These are phyloP conservation scores for Momotus momota DNA, from an alignment of 2,797 vertebrate species.

Conservation along the genomic window DNA sequence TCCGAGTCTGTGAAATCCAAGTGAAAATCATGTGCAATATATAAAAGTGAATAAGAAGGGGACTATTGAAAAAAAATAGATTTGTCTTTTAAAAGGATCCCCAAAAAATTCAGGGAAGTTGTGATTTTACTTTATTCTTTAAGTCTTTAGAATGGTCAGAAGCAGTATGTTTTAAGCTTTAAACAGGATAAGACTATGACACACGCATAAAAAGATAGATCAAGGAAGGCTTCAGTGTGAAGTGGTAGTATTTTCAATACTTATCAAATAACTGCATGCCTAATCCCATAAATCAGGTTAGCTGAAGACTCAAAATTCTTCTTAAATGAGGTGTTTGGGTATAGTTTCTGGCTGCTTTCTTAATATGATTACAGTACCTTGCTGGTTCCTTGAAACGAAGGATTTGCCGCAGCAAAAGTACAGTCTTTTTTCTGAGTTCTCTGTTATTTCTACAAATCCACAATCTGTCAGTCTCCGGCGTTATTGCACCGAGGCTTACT, in stretches of 20 bases:
- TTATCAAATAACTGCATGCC: slow-evolving; percentile 75
- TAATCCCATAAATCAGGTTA: slow-evolving; percentile 78
- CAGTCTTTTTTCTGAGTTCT: slow-evolving; percentile 62
- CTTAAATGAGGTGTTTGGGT: slow-evolving; percentile 72
- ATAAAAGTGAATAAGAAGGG: slow-evolving; percentile 33
- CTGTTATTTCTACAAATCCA: slow-evolving; percentile 81
- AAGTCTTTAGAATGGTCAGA: slow-evolving; percentile 40
- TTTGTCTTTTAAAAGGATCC: slow-evolving; percentile 42
- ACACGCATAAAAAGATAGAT: slow-evolving; percentile 59
- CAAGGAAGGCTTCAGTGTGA: slow-evolving; percentile 61
- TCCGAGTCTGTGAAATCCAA: slow-evolving; percentile 68
- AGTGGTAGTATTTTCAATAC: slow-evolving; percentile 67
- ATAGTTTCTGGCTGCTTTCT: slow-evolving; percentile 76
- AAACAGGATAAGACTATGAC: slow-evolving; percentile 71
- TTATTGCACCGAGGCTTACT: slow-evolving; percentile 73
- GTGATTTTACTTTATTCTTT: slow-evolving; percentile 40
- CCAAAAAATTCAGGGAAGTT: slow-evolving; percentile 43
- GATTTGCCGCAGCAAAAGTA: slow-evolving; percentile 70
- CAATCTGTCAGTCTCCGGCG: slow-evolving; percentile 77
- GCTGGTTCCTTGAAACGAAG: slow-evolving; percentile 71
- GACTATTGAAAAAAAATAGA: slow-evolving; percentile 61
- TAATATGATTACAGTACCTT: slow-evolving; percentile 77
- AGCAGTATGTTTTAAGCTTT: slow-evolving; percentile 65
- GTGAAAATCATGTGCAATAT: slow-evolving; percentile 60
- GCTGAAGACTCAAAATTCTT: slow-evolving; percentile 69